Evolutionary conservation across 2,797 vertebrate species (phyloP).

Genomic region (Microctenopoma stevenorrisi): DNA sequence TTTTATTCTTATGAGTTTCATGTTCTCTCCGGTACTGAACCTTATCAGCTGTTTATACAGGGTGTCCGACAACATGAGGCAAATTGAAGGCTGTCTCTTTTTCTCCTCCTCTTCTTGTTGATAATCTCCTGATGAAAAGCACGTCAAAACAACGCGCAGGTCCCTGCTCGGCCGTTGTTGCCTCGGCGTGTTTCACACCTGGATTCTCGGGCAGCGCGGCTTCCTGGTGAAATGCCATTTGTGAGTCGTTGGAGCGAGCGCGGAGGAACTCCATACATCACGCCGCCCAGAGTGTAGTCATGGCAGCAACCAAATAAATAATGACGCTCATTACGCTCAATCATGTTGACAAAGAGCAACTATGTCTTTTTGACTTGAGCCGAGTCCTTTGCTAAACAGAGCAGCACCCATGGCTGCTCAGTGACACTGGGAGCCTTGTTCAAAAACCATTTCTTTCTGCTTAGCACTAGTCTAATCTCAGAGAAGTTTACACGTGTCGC

Average conservation of each 20-base stretch:
- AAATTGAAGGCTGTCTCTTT: slow-evolving; percentile 34
- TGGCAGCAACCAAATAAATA: slow-evolving; percentile 80
- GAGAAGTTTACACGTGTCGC: slow-evolving; percentile 22
- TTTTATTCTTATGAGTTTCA: slow-evolving; percentile 28
- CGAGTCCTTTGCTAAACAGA: slow-evolving; percentile 67
- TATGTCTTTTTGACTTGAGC: slow-evolving; percentile 73
- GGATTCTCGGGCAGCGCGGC: slow-evolving; percentile 45
- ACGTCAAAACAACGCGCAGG: slow-evolving; percentile 66
- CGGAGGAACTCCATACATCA: slow-evolving; percentile 49
- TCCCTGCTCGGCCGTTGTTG: slow-evolving; percentile 54
- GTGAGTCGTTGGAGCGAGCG: slow-evolving; percentile 56
- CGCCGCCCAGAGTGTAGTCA: slow-evolving; percentile 59
- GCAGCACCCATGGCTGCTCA: slow-evolving; percentile 49
- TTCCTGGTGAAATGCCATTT: slow-evolving; percentile 40
- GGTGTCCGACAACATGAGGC: slow-evolving; percentile 32
- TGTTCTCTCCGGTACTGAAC: slow-evolving; percentile 19
- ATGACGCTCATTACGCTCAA: slow-evolving; percentile 50
- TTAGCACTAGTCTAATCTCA: slow-evolving; percentile 24
- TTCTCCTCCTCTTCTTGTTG: slow-evolving; percentile 31
- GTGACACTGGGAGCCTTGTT: slow-evolving; percentile 58
- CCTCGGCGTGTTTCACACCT: slow-evolving; percentile 57
- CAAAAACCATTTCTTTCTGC: slow-evolving; percentile 42
- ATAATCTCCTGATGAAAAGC: slow-evolving; percentile 70
- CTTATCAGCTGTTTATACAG: slow-evolving; percentile 28
- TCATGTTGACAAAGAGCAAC: slow-evolving; percentile 62